Percentiles rank a stretch among this genome's conserved stretches.
These are phyloP conservation scores for Synergus umbraculus DNA, from an alignment of 2,888 invertebrate genomes.

Conservation along the genomic window DNA sequence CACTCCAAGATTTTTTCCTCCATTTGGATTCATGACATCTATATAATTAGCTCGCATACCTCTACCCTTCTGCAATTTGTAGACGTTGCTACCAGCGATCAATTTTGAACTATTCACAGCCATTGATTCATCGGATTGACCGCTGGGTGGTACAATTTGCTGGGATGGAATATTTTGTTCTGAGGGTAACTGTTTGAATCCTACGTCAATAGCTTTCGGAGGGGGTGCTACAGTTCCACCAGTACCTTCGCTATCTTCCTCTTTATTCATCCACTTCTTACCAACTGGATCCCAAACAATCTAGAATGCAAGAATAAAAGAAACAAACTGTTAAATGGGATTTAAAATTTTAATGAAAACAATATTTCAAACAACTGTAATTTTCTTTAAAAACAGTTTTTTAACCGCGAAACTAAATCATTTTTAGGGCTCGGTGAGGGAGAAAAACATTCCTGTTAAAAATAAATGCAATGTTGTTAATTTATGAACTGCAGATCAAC, in stretches of 20 bases:
- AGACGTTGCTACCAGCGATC: constrained; percentile 82
- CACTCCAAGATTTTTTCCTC: constrained; percentile 74
- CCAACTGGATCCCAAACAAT: constrained; percentile 95
- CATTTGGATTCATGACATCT: constrained; percentile 90
- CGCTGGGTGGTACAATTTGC: constrained; percentile 7
- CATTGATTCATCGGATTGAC: constrained; percentile 53
- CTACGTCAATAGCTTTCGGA: constrained; percentile 83
- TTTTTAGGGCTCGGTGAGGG: constrained; percentile 27
- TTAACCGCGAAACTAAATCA: constrained; percentile 16
- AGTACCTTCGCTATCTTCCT: constrained; percentile 83
- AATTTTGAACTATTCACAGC: constrained; percentile 63
- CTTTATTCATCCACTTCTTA: constrained; percentile 92
- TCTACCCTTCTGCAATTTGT: constrained; percentile 88
- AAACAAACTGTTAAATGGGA: neutral
- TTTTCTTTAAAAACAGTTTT: neutral
- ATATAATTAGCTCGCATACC: constrained; percentile 87
- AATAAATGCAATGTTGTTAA: neutral
- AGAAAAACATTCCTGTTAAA: constrained; percentile 7
- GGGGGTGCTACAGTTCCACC: constrained; percentile 82
- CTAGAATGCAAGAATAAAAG: constrained; percentile 76
- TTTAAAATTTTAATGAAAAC: neutral
- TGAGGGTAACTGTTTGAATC: constrained; percentile 54
- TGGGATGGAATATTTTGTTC: constrained; percentile 35
- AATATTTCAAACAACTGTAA: neutral
- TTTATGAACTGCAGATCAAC: neutral